phyloP scores from a whole-genome alignment of 2,113 vertebrate species.

The Epinephelus lanceolatus region DNA sequence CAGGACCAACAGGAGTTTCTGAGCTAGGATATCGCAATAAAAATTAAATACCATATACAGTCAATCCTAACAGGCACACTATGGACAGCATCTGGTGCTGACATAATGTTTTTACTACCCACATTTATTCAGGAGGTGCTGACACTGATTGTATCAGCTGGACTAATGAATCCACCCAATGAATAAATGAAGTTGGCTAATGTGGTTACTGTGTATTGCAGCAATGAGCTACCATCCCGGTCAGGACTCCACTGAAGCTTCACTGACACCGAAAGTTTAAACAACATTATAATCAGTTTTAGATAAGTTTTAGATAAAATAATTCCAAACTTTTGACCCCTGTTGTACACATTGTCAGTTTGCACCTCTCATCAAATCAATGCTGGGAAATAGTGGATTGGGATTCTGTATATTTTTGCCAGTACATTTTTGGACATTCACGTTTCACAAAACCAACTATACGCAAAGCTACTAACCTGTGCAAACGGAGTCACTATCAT shows the following conservation, averaged over 20 bases:
- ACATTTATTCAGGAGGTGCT: background rate
- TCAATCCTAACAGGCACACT: background rate
- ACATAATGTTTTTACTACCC: background rate
- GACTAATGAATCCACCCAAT: background rate
- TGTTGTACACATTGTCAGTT: background rate
- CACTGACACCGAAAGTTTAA: background rate
- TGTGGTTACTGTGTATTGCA: background rate
- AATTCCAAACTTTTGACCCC: too few species aligned
- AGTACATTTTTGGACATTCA: background rate
- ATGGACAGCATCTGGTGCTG: background rate
- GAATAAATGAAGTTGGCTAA: background rate
- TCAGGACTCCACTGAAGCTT: background rate
- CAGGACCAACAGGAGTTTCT: background rate
- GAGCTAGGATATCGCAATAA: background rate
- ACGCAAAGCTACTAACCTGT: conserved; percentile 85
- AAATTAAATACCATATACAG: background rate
- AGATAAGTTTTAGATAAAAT: too few species aligned
- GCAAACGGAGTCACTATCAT: conserved; percentile 97
- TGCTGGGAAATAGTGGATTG: background rate
- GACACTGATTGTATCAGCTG: background rate
- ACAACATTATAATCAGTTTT: background rate
- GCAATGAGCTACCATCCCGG: background rate
- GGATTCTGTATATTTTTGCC: background rate
- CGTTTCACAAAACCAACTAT: background rate
- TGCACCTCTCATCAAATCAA: background rate